phyloP scores from a whole-genome alignment of 1,140 invertebrate species.

The Triops longicaudatus region DNA sequence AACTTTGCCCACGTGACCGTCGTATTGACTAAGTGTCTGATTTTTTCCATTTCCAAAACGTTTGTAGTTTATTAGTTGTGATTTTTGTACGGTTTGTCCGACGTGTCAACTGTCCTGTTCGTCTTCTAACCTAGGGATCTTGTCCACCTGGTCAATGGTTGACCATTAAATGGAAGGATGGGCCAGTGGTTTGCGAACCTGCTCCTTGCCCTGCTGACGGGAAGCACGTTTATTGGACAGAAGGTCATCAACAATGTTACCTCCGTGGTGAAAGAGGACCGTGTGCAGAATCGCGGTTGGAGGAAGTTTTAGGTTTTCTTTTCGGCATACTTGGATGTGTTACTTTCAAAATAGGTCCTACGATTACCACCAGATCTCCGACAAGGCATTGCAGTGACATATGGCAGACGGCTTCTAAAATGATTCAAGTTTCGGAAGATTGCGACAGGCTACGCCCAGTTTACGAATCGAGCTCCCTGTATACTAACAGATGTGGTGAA shows the following conservation, averaged over 20 bases:
- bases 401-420: background rate
- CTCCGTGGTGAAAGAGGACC: background rate
- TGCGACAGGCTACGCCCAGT: no score
- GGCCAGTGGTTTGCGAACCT: background rate
- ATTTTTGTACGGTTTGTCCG: no score
- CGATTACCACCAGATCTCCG: background rate
- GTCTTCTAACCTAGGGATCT: no score
- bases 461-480: no score
- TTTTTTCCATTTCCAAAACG: no score
- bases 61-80: no score
- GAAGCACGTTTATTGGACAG: slow-evolving; percentile 17
- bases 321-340: background rate
- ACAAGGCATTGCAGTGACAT: background rate
- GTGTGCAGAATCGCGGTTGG: background rate
- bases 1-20: no score
- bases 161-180: background rate
- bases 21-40: no score
- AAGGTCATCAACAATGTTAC: no score
- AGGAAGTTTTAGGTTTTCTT: background rate
- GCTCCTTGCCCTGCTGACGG: slow-evolving; percentile 18
- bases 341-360: background rate
- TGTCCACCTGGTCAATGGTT: slow-evolving; percentile 16
- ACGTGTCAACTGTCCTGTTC: no score
- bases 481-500: no score
- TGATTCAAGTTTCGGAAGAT: background rate